These are phyloP conservation scores for Zoanthus solanderi DNA, from an alignment of 92 coral and sea anemone genomes.

Conservation along the genomic window DNA sequence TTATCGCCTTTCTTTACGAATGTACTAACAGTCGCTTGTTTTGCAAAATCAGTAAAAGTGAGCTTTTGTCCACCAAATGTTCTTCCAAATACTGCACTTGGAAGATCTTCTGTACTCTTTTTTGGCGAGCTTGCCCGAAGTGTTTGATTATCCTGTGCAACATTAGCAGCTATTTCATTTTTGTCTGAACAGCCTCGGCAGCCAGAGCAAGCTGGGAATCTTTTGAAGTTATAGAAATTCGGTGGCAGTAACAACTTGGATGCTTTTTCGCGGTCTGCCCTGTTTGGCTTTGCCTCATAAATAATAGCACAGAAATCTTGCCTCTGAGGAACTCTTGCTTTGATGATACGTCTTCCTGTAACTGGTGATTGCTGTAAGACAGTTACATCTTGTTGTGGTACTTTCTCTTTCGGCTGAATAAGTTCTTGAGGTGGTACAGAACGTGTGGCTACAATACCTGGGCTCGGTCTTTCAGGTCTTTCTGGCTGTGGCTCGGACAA, in stretches of 20 bases:
- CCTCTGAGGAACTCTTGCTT: conserved; percentile 67
- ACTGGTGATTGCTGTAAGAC: conserved; percentile 44
- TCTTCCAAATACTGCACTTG: conserved; percentile 74
- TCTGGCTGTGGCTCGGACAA: conserved; percentile 15
- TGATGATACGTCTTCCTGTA: conserved; percentile 69
- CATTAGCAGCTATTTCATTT: not conserved
- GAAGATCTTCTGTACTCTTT: conserved; percentile 23
- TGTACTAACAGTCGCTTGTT: conserved; percentile 43
- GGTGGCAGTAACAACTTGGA: conserved; percentile 76
- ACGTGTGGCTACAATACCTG: not conserved
- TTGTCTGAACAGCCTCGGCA: conserved; percentile 67
- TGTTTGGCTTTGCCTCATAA: conserved; percentile 75
- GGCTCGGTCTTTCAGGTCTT: conserved; percentile 46
- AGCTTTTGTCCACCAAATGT: conserved; percentile 64
- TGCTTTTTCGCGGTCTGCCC: conserved; percentile 87
- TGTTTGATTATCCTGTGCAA: conserved; percentile 18
- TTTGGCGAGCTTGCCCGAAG: conserved; percentile 14
- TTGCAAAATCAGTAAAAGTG: conserved; percentile 75
- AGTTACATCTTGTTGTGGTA: not conserved
- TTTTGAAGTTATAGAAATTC: conserved; percentile 81
- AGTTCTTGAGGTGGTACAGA: conserved; percentile 28
- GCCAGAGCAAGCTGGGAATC: conserved; percentile 65
- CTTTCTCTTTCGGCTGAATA: conserved; percentile 1
- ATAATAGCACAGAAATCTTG: conserved; percentile 74
- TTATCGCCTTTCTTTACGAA: conserved; percentile 45